Percentiles rank a stretch among this genome's conserved stretches.
These are phyloP conservation scores for Euphysa ruthae DNA, from an alignment of 30 jellyfish, hydroid and myxozoan species.

Conservation along the genomic window DNA sequence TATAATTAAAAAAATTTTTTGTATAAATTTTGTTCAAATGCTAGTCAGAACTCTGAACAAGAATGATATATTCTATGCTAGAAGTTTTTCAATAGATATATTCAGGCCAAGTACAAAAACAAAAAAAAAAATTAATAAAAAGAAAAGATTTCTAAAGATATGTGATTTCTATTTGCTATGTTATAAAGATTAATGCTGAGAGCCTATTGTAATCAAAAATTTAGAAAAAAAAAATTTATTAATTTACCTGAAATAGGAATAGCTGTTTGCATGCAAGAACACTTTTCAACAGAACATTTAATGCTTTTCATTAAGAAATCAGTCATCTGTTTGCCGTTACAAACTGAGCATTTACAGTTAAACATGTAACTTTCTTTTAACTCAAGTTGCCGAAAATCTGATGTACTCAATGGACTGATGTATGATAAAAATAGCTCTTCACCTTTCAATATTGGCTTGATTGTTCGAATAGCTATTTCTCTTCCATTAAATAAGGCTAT, in stretches of 20 bases:
- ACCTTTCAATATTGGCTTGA: slow-evolving; percentile 21
- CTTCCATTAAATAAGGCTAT: slow-evolving; percentile 52
- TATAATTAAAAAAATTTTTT: too few relatives aligned
- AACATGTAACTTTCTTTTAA: slow-evolving; percentile 63
- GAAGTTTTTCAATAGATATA: too few relatives aligned
- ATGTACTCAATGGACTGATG: slow-evolving; percentile 43
- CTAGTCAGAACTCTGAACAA: too few relatives aligned
- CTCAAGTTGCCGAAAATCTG: slow-evolving; percentile 34
- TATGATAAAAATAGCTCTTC: slow-evolving; percentile 66
- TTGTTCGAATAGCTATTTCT: slow-evolving; percentile 34
- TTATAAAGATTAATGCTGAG: too few relatives aligned
- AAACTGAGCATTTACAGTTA: slow-evolving; percentile 45
- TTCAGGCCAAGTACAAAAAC: too few relatives aligned
- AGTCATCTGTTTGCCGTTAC: slow-evolving; percentile 15
- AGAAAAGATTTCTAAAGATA: too few relatives aligned
- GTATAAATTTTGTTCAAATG: too few relatives aligned
- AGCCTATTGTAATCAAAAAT: too few relatives aligned
- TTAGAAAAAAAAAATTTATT: neutral
- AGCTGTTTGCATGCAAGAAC: neutral
- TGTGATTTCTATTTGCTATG: too few relatives aligned
- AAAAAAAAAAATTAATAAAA: too few relatives aligned
- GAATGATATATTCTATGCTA: too few relatives aligned
- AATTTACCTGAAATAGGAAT: neutral
- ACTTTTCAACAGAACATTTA: neutral
- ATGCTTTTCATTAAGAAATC: slow-evolving; percentile 7